Percentiles rank a stretch among this genome's conserved stretches.
Conservation (phyloP, 1,140 invertebrate species). For the Sitodiplosis mosellana region DNA sequence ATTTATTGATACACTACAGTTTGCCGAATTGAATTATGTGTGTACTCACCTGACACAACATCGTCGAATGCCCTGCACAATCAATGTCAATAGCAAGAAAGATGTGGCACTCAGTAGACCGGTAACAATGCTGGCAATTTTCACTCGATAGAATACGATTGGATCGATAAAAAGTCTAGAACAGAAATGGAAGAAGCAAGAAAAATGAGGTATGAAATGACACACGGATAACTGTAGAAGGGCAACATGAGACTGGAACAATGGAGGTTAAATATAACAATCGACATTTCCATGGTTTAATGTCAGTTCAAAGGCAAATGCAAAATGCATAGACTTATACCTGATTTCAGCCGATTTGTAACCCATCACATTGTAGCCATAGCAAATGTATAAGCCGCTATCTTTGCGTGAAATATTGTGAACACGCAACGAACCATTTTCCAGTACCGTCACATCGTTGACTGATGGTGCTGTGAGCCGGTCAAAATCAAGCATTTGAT, state of each 20-base stretch:
- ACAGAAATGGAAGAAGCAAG: not conserved
- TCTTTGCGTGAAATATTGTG: slow-evolving; percentile 47
- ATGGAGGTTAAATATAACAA: too few relatives aligned
- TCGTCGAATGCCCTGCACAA: slow-evolving; percentile 53
- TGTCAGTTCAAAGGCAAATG: not conserved
- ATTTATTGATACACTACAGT: too few relatives aligned
- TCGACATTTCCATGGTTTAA: too few relatives aligned
- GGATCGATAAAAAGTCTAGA: slow-evolving; percentile 55
- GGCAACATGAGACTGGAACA: too few relatives aligned
- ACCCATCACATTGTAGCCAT: slow-evolving; percentile 61
- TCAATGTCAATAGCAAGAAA: slow-evolving; percentile 60
- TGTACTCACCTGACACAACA: slow-evolving; percentile 47
- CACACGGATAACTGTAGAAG: too few relatives aligned
- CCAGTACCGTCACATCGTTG: slow-evolving; percentile 29
- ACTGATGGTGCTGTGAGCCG: slow-evolving; percentile 6
- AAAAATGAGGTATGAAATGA: too few relatives aligned
- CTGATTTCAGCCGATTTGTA: slow-evolving; percentile 50
- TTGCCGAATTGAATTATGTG: too few relatives aligned
- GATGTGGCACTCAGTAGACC: slow-evolving; percentile 56
- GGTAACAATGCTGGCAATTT: slow-evolving; percentile 64
- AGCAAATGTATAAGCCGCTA: slow-evolving; percentile 74
- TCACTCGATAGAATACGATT: slow-evolving; percentile 59
- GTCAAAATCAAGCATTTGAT: slow-evolving; percentile 2
- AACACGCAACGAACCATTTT: slow-evolving; percentile 50
- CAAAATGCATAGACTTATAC: slow-evolving; percentile 7